phyloP scores from a whole-genome alignment of 1,140 invertebrate genomes.

The Halictus rubicundus region DNA sequence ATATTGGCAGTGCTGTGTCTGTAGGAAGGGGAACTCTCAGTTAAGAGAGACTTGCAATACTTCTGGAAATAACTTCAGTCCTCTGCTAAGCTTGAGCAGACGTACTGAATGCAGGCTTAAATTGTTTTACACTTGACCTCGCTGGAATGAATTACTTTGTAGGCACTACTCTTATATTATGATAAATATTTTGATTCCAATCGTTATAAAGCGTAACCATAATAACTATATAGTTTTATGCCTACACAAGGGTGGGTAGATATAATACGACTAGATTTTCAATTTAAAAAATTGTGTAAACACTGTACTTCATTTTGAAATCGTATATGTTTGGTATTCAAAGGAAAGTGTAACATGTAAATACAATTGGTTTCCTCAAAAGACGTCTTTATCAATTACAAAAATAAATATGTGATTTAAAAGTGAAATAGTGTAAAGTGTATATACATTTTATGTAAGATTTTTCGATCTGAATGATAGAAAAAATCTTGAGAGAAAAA shows the following conservation, averaged over 20 bases:
- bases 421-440: slow-evolving; percentile 7
- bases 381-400: slow-evolving; percentile 37
- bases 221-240: not conserved
- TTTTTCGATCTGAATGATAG: not conserved
- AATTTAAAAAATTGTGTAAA: slow-evolving; percentile 16
- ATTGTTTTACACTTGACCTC: not conserved
- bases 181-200: slow-evolving; percentile 7
- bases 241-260: not conserved
- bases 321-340: not conserved
- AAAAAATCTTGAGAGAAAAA: not conserved
- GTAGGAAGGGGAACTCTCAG: slow-evolving; percentile 43
- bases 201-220: not conserved
- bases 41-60: slow-evolving; percentile 59
- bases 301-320: not conserved
- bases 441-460: not conserved
- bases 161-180: not conserved
- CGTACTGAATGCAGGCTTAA: slow-evolving; percentile 40
- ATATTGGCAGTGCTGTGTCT: slow-evolving; percentile 7
- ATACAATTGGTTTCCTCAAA: slow-evolving; percentile 14
- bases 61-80: slow-evolving; percentile 76
- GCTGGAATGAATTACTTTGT: not conserved
- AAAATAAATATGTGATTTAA: not conserved
- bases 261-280: no score
- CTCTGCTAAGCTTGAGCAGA: slow-evolving; percentile 57
- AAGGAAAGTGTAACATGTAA: not conserved